Conservation (phyloP, 1,140 invertebrate genomes). For the Drosophila pseudoananassae region DNA sequence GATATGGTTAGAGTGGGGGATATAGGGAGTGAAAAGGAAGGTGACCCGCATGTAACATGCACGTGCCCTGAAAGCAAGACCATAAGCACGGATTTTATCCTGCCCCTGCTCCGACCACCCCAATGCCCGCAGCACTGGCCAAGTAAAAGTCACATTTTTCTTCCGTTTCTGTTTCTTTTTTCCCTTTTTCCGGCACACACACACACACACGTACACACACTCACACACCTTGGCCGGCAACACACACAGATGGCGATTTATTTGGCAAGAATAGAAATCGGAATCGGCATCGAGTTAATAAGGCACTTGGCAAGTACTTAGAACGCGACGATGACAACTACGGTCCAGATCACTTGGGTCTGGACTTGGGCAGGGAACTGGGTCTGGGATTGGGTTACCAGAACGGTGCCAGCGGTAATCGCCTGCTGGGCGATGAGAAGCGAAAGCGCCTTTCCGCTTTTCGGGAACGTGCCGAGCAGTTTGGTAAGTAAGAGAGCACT, state of each 20-base stretch:
- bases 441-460: constrained; percentile 74
- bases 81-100: constrained; percentile 16
- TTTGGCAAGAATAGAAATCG: constrained; percentile 74
- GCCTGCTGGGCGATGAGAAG: constrained; percentile 60
- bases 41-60: constrained; percentile 36
- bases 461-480: constrained; percentile 77
- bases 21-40: neutral
- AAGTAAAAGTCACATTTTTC: constrained; percentile 28
- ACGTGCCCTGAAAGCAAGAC: constrained; percentile 31
- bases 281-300: constrained; percentile 80
- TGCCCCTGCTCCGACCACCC: neutral
- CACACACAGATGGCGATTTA: constrained; percentile 65
- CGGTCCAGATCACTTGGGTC: constrained; percentile 54
- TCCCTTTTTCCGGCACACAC: constrained; percentile 12
- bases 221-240: neutral
- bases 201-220: neutral
- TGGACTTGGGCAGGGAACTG: constrained; percentile 68
- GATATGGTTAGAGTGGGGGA: neutral
- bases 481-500: constrained; percentile 64
- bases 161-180: constrained; percentile 14
- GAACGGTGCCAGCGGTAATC: constrained; percentile 43
- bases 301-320: constrained; percentile 81
- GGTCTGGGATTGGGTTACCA: constrained; percentile 33
- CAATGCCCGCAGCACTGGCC: constrained; percentile 4
- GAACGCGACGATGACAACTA: constrained; percentile 73